Base-by-base conservation (phyloP, 92 coral and sea anemone genomes). In the Epizoanthus ramosus region DNA sequence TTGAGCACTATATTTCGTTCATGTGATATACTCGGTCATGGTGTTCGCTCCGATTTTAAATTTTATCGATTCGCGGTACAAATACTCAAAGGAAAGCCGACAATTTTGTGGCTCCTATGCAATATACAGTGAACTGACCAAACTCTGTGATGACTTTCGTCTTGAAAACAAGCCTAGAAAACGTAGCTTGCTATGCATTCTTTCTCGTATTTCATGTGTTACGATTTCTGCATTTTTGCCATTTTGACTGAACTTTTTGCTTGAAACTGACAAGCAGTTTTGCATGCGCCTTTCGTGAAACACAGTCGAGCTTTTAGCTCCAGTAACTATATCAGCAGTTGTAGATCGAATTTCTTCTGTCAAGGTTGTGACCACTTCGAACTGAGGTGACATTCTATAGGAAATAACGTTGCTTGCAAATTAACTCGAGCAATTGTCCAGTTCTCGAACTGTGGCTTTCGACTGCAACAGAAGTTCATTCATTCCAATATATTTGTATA, bases 1-100 rank as follows among this genome's bases (percentile, higher is more conserved):
- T 57, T 43, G 31, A n/a, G 0, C 76, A 17, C 16, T 22, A 47
- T 52, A 21, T 33, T 52, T 72, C 54, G 25, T 50, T 52, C 43
- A 10, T 80, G 39, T 79, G 81, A 84, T 86, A 79, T 83, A 41
- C 86, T 54, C 57, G 57, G 64, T 66, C 53, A 57, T 52, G 52
- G 74, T 50, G 68, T 1, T 50, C 54, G 81, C 83, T 80, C 91
- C 91, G 80, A 79, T 90, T 93, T 89, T 80, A 85, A 93, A 93
- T 85, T 91, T 91, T 91, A 94, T 89, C 81, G 83, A 86, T 91
- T 93, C 98, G 98, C 98, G 98, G 98, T 89, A 83, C 87, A 84
- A 74, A 87, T 79, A 73, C 67, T 93, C 98, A 93, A 93, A 93
- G 98, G 90, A 65, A 77, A 74, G 92, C 98, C 98, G 98, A 87